phyloP scores from a whole-genome alignment of 1,140 invertebrate genomes.

The Sesamia nonagrioides region DNA sequence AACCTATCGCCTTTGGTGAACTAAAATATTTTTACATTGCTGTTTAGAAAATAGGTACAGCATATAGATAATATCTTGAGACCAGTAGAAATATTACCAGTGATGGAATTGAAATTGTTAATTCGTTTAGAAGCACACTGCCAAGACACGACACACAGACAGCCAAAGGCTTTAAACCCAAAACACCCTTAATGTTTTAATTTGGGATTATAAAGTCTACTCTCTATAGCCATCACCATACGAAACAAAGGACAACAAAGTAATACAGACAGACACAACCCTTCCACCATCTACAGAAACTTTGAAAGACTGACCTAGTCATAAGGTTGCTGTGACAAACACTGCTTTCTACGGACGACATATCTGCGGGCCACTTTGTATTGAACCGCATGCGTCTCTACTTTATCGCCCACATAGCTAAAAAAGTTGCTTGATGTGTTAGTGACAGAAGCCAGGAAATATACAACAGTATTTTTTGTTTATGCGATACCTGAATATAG shows the following conservation, averaged over 20 bases:
- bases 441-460: slow-evolving; percentile 38
- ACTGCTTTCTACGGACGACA: slow-evolving; percentile 75
- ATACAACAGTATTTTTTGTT: too few relatives aligned
- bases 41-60: too few relatives aligned
- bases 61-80: too few relatives aligned
- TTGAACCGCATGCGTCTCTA: slow-evolving; percentile 88
- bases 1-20: too few relatives aligned
- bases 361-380: slow-evolving; percentile 87
- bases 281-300: slow-evolving; percentile 49
- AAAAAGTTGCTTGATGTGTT: slow-evolving; percentile 72
- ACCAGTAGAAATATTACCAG: too few relatives aligned
- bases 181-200: background rate
- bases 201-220: background rate
- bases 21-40: too few relatives aligned
- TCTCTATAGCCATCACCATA: background rate
- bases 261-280: slow-evolving; percentile 31
- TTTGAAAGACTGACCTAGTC: slow-evolving; percentile 79
- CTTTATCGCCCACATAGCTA: slow-evolving; percentile 88
- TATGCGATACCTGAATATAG: too few relatives aligned
- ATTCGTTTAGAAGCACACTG: too few relatives aligned
- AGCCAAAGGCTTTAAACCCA: too few relatives aligned
- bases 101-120: too few relatives aligned
- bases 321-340: slow-evolving; percentile 82
- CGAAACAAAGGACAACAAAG: background rate
- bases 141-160: too few relatives aligned